phyloP scores from a whole-genome alignment of 1,140 invertebrate species.

The Bombus ignitus region DNA sequence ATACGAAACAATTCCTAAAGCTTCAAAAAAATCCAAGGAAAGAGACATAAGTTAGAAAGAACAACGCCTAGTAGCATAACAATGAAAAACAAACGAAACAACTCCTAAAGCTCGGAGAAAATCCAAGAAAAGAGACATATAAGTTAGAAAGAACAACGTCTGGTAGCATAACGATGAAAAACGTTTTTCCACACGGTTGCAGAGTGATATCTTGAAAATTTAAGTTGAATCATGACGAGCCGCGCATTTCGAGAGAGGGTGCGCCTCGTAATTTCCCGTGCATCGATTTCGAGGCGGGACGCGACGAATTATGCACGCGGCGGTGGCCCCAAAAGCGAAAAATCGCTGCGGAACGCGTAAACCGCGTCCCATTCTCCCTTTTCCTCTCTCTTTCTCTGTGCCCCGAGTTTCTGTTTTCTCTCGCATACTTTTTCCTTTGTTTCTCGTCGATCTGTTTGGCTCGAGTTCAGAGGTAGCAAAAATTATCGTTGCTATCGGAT shows the following conservation, averaged over 20 bases:
- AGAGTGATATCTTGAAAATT: conserved; percentile 12
- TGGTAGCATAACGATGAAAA: neutral
- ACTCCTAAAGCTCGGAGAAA: no score
- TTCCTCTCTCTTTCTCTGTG: neutral
- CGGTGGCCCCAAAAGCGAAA: conserved; percentile 37
- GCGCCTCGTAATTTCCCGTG: conserved; percentile 52
- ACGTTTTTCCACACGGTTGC: neutral
- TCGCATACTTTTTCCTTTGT: neutral
- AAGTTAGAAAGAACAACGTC: neutral
- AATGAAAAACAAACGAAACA: neutral
- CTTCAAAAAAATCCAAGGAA: neutral
- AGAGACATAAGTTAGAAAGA: neutral
- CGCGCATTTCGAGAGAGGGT: conserved; percentile 67
- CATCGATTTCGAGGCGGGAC: conserved; percentile 38
- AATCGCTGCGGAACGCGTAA: conserved; percentile 44
- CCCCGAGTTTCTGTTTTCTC: no score
- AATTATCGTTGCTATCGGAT: conserved; percentile 52
- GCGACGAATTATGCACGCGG: conserved; percentile 44
- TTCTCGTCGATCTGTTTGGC: neutral
- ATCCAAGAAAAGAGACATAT: no score
- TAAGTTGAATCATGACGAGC: conserved; percentile 31
- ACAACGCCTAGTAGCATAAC: neutral
- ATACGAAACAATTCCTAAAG: no score
- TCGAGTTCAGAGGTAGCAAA: conserved; percentile 26
- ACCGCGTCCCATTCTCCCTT: neutral